These are phyloP conservation scores for Patella caerulea DNA, from an alignment of 2,888 invertebrate species.

Conservation along the genomic window DNA sequence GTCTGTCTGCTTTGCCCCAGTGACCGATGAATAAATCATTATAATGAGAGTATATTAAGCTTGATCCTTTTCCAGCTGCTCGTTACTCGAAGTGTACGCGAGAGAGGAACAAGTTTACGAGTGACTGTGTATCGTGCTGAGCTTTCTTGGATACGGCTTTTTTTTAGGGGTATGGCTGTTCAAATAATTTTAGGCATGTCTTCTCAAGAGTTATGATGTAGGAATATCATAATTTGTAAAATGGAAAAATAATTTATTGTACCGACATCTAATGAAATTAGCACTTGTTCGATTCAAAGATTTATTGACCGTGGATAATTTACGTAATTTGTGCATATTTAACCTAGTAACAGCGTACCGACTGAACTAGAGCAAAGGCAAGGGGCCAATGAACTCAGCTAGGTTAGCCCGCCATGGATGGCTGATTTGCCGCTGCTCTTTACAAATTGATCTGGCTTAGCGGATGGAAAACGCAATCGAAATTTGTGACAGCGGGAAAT, in stretches of 20 bases:
- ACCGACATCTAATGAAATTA: no score
- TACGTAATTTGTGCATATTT: no score
- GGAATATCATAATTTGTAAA: neutral
- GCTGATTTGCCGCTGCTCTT: no score
- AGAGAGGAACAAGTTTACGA: neutral
- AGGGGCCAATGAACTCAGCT: slow-evolving; percentile 10
- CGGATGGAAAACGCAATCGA: no score
- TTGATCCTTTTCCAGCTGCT: slow-evolving; percentile 21
- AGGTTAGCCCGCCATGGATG: no score
- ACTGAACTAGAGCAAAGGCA: neutral
- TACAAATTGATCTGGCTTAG: no score
- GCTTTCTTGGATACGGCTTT: slow-evolving; percentile 2
- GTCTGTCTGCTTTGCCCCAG: slow-evolving; percentile 21
- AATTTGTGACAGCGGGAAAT: no score
- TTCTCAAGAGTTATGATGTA: neutral
- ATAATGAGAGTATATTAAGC: slow-evolving; percentile 31
- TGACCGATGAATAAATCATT: slow-evolving; percentile 30
- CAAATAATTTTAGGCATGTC: no score
- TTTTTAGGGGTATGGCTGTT: neutral
- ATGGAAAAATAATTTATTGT: neutral
- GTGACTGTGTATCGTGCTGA: neutral
- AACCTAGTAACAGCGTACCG: no score
- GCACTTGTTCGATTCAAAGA: no score
- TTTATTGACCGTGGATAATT: no score
- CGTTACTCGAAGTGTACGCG: slow-evolving; percentile 18